Conservation (phyloP, 2,888 invertebrate genomes). For the Heliconius hortense region DNA sequence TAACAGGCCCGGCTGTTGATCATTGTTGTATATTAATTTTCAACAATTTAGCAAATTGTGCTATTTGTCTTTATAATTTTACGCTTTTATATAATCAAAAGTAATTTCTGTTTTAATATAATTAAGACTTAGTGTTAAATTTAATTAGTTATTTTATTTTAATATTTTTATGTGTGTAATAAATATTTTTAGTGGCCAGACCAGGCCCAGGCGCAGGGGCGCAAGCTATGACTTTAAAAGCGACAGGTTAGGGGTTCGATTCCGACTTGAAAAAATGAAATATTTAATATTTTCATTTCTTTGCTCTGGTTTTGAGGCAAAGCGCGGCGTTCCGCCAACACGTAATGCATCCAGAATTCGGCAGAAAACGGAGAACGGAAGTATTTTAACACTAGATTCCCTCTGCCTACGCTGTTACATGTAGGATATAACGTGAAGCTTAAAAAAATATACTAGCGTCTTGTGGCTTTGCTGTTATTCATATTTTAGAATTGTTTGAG, state of each 20-base stretch:
- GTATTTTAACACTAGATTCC: no score
- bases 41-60: conserved; percentile 21
- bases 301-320: not conserved
- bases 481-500: no score
- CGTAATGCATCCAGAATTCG: no score
- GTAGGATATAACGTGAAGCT: no score
- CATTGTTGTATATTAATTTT: conserved; percentile 29
- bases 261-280: not conserved
- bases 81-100: conserved; percentile 12
- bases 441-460: no score
- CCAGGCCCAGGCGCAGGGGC: no score
- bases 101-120: conserved; percentile 5
- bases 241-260: not conserved
- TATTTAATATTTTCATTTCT: not conserved
- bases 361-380: no score
- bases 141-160: not conserved
- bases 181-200: no score
- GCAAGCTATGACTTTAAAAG: no score
- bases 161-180: not conserved
- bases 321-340: not conserved
- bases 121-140: not conserved
- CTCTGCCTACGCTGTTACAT: no score
- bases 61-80: conserved; percentile 15
- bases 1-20: conserved; percentile 26
- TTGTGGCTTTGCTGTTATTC: no score